These are phyloP conservation scores for Clivina fossor DNA, from an alignment of 2,888 invertebrate species.

Conservation along the genomic window DNA sequence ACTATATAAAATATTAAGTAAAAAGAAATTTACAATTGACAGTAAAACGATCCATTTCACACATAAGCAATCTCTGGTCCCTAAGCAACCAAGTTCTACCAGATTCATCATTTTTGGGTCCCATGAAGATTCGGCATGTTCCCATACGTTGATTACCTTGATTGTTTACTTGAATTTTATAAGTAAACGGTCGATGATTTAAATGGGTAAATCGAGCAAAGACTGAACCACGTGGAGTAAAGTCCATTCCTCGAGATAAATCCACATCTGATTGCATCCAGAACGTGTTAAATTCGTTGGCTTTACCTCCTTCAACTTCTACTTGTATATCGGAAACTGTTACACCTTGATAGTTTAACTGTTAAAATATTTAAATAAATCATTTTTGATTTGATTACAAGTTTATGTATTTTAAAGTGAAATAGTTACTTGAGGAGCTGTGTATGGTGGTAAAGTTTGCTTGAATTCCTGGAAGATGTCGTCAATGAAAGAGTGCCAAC, in stretches of 20 bases:
- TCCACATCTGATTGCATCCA: slow-evolving; percentile 82
- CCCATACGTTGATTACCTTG: slow-evolving; percentile 56
- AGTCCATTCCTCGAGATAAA: slow-evolving; percentile 78
- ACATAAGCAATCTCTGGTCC: slow-evolving; percentile 67
- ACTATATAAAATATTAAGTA: slow-evolving; percentile 3
- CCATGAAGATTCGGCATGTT: slow-evolving; percentile 71
- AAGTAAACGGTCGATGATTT: slow-evolving; percentile 72
- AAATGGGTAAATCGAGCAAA: slow-evolving; percentile 76
- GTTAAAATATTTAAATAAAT: slow-evolving; percentile 36
- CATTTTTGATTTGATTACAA: not conserved
- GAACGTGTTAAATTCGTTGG: slow-evolving; percentile 66
- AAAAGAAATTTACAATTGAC: slow-evolving; percentile 59
- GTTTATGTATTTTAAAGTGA: not conserved
- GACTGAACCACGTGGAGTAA: slow-evolving; percentile 73
- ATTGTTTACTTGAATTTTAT: slow-evolving; percentile 54
- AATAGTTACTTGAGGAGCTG: slow-evolving; percentile 56
- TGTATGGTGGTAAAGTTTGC: slow-evolving; percentile 67
- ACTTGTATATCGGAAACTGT: slow-evolving; percentile 62
- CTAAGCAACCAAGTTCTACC: slow-evolving; percentile 60
- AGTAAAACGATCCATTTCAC: slow-evolving; percentile 74
- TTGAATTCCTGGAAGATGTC: slow-evolving; percentile 78
- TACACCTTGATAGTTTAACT: slow-evolving; percentile 67
- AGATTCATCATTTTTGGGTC: slow-evolving; percentile 66
- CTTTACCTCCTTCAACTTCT: slow-evolving; percentile 55
- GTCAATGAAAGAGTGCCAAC: slow-evolving; percentile 80